Percentiles rank a stretch among this genome's conserved stretches.
These are phyloP conservation scores for Meiosimyza platycephala DNA, from an alignment of 2,888 invertebrate species.

Conservation along the genomic window DNA sequence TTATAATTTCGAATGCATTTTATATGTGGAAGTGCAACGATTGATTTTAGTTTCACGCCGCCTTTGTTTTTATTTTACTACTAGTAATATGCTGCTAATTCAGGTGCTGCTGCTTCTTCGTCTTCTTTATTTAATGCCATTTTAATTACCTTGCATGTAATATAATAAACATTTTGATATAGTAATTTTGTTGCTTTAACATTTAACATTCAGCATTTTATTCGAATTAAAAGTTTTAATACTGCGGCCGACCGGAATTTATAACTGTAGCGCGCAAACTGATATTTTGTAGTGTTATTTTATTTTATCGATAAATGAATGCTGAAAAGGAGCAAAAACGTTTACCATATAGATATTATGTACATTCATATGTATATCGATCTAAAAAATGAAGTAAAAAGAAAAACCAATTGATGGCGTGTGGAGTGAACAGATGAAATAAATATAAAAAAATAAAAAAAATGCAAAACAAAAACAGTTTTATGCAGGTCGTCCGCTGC, in stretches of 20 bases:
- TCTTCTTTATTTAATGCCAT: constrained; percentile 6
- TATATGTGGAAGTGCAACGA: neutral
- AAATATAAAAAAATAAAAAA: neutral
- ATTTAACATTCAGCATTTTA: constrained; percentile 13
- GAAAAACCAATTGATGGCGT: too few species aligned
- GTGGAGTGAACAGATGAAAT: too few species aligned
- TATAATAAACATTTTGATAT: neutral
- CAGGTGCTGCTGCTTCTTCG: neutral
- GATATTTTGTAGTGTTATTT: constrained; percentile 1
- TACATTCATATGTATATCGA: too few species aligned
- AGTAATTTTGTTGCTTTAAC: neutral
- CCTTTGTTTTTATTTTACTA: too few species aligned
- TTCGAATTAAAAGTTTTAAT: constrained; percentile 21
- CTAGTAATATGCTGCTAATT: neutral
- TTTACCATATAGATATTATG: too few species aligned
- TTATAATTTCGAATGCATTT: too few species aligned
- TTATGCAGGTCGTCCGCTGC: constrained; percentile 11
- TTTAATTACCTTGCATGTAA: constrained; percentile 18
- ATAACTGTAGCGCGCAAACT: neutral
- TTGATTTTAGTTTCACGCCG: constrained; percentile 13
- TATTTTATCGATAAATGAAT: too few species aligned
- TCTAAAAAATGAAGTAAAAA: too few species aligned
- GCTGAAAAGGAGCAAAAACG: too few species aligned
- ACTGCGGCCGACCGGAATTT: constrained; percentile 6
- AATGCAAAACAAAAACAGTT: neutral